Base-by-base conservation (phyloP, 2,797 vertebrate genomes). In the Intellagama lesueurii region DNA sequence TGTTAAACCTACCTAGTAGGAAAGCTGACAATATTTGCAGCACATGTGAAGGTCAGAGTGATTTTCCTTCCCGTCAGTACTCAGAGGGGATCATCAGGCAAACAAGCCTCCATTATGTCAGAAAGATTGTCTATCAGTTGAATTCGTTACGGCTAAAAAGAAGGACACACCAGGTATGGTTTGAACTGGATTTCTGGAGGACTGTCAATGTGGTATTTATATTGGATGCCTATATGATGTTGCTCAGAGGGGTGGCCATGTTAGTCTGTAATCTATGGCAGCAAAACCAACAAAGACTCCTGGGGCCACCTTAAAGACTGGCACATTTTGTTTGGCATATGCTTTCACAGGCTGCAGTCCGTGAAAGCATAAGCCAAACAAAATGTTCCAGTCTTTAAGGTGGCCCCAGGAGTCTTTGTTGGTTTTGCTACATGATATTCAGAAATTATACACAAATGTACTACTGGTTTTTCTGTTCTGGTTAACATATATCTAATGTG, bases 11-110 rank as follows among this genome's bases (percentile, higher is more conserved):
- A n/a, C 24, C n/a, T 35, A 24, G 75, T 2, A 80, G 49, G 22
- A 90, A 84, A 92, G 85, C 87, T 81, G 82, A 91, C 79, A 32
- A 87, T 17, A 30, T 94, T 90, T 69, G 0, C 40, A 91, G 80
- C 76, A 91, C 28, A 81, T 64, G 24, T 68, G 78, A 86, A 77
- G 75, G 89, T 22, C 77, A 2, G 77, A 19, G 2, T 0, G 56
- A 77, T 80, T 78, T 91, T 86, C 44, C 82, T 88, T 92, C 84
- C 19, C 2, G 91, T 80, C 68, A 44, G 75, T 79, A 79, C 87
- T 90, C 89, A 70, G 81, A 85, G 68, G 52, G 4, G 30, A 80
- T 75, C 44, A 81, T 88, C 76, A 90, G 14, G 47, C 3, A 80
- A 88, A 81, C 4, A 88, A 47, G 24, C 0, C 75, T 92, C 89